Evolutionary conservation across 2,888 invertebrate species (phyloP), one percentile per base, ranked within the genome.

Genomic region (Amphipyra berbera): DNA sequence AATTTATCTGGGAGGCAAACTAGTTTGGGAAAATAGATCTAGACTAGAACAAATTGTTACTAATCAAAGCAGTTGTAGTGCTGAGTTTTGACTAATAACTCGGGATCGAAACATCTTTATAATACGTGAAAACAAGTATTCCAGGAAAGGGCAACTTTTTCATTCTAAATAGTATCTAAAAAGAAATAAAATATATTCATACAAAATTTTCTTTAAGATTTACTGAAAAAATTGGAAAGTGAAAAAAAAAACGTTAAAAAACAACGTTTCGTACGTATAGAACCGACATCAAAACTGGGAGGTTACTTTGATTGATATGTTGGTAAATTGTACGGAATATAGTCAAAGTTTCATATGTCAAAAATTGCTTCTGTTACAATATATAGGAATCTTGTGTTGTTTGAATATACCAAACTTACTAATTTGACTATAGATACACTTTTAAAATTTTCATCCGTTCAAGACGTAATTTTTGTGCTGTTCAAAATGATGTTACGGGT

Each of bases 281-380:
- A 46, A 57, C 58, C 49, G 58, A 49, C 53, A 55, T 52, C 9
- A 70, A 81, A 82, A 81, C 68, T 73, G 81, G 63, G 82, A 82
- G 82, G 74, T 83, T 78, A 78, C 62, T 73, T 78, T 73, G 65
- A 81, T 87, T 92, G 93, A 93, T 93, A 93, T 93, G 93, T 93
- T 74, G 79, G 70, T 77, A 78, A 87, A 87, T 88, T 89, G 84
- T 86, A 86, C 81, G 83, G 83, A 77, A 59, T 65, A 70, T 73
- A 75, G 69, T 76, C 64, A 65, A 73, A 76, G 62, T 75, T 68
- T 71, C 80, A 85, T 87, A 87, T 87, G 87, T 86, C 63, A 61
- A 74, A 77, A 74, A 90, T 90, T 90, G 88, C 88, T 90, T 89
- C 72, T 67, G 71, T 82, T 57, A 62, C 70, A 63, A 56, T 74